phyloP scores from a whole-genome alignment of 2,113 vertebrate genomes.

The Pleuronectes platessa region DNA sequence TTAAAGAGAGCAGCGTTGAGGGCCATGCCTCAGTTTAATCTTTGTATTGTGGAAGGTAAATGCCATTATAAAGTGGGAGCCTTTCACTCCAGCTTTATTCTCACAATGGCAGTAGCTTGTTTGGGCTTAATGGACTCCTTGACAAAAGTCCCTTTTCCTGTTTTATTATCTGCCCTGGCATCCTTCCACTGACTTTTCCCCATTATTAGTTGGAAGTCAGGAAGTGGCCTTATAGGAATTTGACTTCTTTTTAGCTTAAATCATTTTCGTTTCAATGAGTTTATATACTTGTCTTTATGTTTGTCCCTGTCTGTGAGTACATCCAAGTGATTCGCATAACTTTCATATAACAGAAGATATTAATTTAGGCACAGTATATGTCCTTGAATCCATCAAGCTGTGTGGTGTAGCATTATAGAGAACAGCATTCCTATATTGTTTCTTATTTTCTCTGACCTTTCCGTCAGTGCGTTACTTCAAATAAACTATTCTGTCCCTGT shows the following conservation, averaged over 20 bases:
- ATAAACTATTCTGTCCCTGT: conserved; percentile 59
- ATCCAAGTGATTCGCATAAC: not conserved
- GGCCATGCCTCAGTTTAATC: conserved; percentile 59
- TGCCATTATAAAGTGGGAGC: conserved; percentile 63
- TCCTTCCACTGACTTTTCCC: conserved; percentile 35
- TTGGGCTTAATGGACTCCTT: conserved; percentile 57
- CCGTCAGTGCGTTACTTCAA: conserved; percentile 59
- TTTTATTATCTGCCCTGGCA: conserved; percentile 32
- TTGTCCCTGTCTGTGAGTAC: not conserved
- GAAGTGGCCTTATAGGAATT: conserved; percentile 48
- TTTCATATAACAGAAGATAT: not conserved
- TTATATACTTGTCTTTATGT: not conserved
- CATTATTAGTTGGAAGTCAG: conserved; percentile 55
- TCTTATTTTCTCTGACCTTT: conserved; percentile 17
- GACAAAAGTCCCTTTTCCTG: conserved; percentile 58
- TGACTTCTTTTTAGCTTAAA: conserved; percentile 23
- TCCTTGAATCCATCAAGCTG: not conserved
- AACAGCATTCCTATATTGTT: conserved; percentile 1
- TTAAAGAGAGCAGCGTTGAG: conserved; percentile 64
- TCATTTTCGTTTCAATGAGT: not conserved
- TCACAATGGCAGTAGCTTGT: conserved; percentile 44
- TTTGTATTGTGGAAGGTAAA: conserved; percentile 65
- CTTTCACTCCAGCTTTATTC: conserved; percentile 54
- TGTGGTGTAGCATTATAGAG: not conserved
- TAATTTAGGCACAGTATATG: not conserved